Evolutionary conservation across 2,797 vertebrate genomes (phyloP).

Genomic region (Euthynnus affinis): DNA sequence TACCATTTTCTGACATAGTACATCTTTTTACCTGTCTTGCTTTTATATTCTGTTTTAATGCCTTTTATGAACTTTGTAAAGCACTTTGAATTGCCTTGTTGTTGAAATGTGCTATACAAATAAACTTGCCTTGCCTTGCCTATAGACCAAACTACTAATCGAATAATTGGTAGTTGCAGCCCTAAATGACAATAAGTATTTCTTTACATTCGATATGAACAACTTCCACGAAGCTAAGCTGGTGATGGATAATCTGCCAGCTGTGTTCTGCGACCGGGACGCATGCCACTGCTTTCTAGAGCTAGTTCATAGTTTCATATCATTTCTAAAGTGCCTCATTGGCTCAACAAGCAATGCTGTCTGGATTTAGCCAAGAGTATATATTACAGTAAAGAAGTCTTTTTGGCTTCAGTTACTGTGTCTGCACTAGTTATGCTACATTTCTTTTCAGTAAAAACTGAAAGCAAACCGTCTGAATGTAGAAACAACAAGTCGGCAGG

Average conservation of each 20-base stretch:
- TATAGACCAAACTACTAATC: too few relatives aligned
- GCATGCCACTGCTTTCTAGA: background rate
- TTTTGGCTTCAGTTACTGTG: background rate
- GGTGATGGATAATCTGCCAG: conserved; percentile 6
- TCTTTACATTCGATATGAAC: too few relatives aligned
- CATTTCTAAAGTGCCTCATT: conserved; percentile 33
- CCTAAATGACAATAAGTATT: too few relatives aligned
- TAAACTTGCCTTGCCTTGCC: too few relatives aligned
- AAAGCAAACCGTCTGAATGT: background rate
- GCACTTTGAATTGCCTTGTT: too few relatives aligned
- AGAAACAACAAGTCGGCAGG: background rate
- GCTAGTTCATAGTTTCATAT: conserved; percentile 21
- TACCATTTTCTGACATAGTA: too few relatives aligned
- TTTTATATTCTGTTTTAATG: too few relatives aligned
- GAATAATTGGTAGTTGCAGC: too few relatives aligned
- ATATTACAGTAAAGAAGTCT: background rate
- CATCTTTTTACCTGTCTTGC: too few relatives aligned
- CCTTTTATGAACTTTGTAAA: too few relatives aligned
- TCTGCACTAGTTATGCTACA: background rate
- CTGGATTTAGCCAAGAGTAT: conserved; percentile 7
- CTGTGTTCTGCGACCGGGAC: background rate
- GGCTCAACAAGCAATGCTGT: conserved; percentile 22
- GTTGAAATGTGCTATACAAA: too few relatives aligned
- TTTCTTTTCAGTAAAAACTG: conserved; percentile 8
- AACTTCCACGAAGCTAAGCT: background rate